These are phyloP conservation scores for Saimiri boliviensis DNA, from an alignment of 2,113 vertebrate species.

Conservation along the genomic window DNA sequence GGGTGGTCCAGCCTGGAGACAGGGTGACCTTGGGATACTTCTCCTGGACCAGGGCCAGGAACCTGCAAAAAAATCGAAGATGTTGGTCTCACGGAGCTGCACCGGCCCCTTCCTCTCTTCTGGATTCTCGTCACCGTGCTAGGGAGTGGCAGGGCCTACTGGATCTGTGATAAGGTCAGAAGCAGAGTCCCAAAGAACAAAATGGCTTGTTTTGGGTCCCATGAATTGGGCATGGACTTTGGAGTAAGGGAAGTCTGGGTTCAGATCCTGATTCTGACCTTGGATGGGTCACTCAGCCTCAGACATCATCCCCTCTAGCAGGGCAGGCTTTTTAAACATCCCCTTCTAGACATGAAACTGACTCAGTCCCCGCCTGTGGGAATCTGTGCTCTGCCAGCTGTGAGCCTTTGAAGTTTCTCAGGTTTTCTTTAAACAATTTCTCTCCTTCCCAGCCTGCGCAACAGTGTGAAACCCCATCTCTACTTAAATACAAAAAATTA, in stretches of 20 bases:
- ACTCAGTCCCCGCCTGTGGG: not conserved
- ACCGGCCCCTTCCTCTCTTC: not conserved
- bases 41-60: conserved; percentile 85
- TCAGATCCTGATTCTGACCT: not conserved
- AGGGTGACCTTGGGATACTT: conserved; percentile 88
- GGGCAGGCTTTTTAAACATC: not conserved
- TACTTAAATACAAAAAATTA: too few species aligned
- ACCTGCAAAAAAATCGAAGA: conserved; percentile 79
- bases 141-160: not conserved
- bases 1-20: conserved; percentile 89
- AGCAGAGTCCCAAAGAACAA: not conserved
- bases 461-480: too few species aligned
- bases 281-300: not conserved
- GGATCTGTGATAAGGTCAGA: not conserved
- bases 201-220: not conserved
- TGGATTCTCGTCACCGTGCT: not conserved
- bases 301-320: not conserved
- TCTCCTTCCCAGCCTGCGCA: too few species aligned
- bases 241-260: not conserved
- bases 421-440: not conserved
- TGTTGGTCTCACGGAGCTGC: not conserved
- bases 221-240: not conserved
- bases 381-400: not conserved
- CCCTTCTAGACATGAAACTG: too few species aligned
- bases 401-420: not conserved